Base-by-base conservation (phyloP, 2,113 vertebrate genomes). In the Pyxicephalus adspersus region DNA sequence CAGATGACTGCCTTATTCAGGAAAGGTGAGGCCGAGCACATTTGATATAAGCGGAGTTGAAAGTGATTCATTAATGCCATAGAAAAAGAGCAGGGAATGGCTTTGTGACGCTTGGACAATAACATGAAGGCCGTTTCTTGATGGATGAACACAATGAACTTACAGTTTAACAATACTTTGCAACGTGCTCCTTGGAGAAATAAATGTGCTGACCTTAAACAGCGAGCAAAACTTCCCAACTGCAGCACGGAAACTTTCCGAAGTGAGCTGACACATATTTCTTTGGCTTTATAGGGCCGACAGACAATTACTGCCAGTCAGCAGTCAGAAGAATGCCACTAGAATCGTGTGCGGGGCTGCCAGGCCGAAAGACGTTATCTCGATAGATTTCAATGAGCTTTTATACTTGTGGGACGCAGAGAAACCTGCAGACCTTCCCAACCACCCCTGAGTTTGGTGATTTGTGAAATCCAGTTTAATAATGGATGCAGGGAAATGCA, bases 111-210 rank as follows among this genome's bases (percentile, higher is more conserved):
- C 23, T 70, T 86, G 86, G 84, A 83, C 70, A 73, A 80, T 84
- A 83, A 64, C 76, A 26, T 76, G 65, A 85, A 86, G 83, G 83
- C 64, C 85, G 70, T n/a, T 83, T 63, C 85, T 80, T 84, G 75
- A 87, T 86, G 86, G 85, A 88, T 84, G 87, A 90, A 76, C 31
- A 88, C 89, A 88, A 86, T 77, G 76, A 89, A 67, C 85, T 77
- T 87, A 83, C 64, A 84, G 25, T 77, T 90, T 86, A 88, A 87
- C 51, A 89, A 64, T 84, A 77, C 58, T 83, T 77, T 84, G 84
- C 50, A 91, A 11, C 31, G 19, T 16, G 19, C 31, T 85, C 9
- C 58, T 67, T 28, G 77, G 76, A 86, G 77, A 90, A 90, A 88
- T 88, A 0, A 91, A 88, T 86, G 80, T 65, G 64, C 77, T 89